These are phyloP conservation scores for Phoebastria nigripes DNA, from an alignment of 2,797 vertebrate genomes.

Conservation along the genomic window DNA sequence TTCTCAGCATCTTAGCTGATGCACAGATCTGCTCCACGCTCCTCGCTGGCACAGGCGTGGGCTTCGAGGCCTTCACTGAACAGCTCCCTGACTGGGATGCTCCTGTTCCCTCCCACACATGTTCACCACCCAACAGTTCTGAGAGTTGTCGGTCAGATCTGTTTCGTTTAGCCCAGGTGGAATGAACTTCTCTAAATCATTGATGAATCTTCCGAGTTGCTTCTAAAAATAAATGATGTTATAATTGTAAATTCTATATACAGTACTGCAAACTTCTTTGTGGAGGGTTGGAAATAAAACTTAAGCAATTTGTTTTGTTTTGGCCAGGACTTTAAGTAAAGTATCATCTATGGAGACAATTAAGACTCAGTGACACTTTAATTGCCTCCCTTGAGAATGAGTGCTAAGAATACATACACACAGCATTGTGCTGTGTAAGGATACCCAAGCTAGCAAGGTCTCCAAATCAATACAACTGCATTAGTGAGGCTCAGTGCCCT, in stretches of 20 bases:
- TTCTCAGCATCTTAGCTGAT: not conserved
- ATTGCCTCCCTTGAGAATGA: not conserved
- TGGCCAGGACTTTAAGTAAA: not conserved
- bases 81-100: too few relatives aligned
- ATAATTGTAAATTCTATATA: not conserved
- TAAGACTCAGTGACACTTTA: not conserved
- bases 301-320: not conserved
- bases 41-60: not conserved
- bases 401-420: not conserved
- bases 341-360: not conserved
- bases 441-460: not conserved
- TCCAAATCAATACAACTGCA: not conserved
- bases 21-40: not conserved
- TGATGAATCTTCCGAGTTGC: not conserved
- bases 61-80: not conserved
- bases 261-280: not conserved
- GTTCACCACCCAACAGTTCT: not conserved
- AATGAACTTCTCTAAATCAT: not conserved
- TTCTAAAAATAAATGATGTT: not conserved
- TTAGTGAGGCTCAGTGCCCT: not conserved
- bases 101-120: fast-evolving
- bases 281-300: not conserved
- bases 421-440: not conserved
- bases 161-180: not conserved
- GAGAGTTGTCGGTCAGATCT: not conserved